Conservation (phyloP, 1,140 invertebrate species). For the Camponotus floridanus region DNA sequence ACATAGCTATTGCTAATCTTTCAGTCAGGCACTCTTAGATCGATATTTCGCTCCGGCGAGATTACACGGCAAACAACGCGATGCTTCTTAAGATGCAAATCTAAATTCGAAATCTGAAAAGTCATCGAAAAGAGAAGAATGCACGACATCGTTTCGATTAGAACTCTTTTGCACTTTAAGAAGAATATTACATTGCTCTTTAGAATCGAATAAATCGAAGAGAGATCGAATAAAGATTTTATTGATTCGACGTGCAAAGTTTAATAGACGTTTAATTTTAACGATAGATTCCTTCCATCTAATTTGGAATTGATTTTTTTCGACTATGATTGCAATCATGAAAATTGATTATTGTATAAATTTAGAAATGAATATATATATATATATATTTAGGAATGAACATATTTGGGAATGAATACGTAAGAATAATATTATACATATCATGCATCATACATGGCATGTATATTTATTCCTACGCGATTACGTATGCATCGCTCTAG, state of each 20-base stretch:
- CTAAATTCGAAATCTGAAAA: neutral
- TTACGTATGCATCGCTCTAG: neutral
- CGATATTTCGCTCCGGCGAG: slow-evolving; percentile 13
- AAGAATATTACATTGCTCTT: neutral
- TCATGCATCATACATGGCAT: neutral
- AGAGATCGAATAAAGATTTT: neutral
- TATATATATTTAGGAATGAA: neutral
- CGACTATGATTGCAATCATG: neutral
- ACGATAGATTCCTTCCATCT: neutral
- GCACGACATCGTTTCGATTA: slow-evolving; percentile 4
- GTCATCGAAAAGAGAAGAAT: neutral
- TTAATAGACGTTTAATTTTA: neutral
- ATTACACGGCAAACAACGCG: neutral
- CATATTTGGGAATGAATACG: neutral
- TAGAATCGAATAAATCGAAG: neutral
- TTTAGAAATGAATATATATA: neutral
- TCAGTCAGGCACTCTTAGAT: neutral
- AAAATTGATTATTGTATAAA: neutral
- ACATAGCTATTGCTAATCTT: slow-evolving; percentile 33
- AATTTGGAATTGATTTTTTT: neutral
- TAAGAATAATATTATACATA: neutral
- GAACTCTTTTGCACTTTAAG: slow-evolving; percentile 15
- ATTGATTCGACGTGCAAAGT: neutral
- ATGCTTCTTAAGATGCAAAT: neutral
- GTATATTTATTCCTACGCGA: neutral